These are phyloP conservation scores for Crenuchus spilurus DNA, from an alignment of 2,797 vertebrate genomes.

Conservation along the genomic window DNA sequence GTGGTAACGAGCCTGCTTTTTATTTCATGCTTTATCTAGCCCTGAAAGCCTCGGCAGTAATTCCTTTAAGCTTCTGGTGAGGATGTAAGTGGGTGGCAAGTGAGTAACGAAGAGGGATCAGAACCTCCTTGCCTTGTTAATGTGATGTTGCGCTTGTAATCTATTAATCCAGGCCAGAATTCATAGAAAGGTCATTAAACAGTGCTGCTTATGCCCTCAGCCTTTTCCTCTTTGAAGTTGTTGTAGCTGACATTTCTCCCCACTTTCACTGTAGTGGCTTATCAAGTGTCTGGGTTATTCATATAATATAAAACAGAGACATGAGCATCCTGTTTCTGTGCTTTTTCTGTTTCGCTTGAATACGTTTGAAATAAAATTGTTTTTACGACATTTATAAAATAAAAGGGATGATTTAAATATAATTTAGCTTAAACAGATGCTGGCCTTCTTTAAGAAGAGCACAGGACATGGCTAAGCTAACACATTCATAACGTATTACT, in stretches of 20 bases:
- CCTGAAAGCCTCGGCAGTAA: slow-evolving; percentile 12
- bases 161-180: slow-evolving; percentile 41
- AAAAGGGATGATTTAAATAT: too few relatives aligned
- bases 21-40: slow-evolving; percentile 16
- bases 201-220: not conserved
- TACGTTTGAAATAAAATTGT: too few relatives aligned
- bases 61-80: slow-evolving; percentile 16
- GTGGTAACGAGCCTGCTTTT: slow-evolving; percentile 2
- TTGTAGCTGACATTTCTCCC: not conserved
- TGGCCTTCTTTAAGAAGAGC: too few relatives aligned
- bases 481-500: too few relatives aligned
- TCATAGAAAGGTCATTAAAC: not conserved
- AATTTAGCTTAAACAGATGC: too few relatives aligned
- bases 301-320: not conserved
- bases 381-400: too few relatives aligned
- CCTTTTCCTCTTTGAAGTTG: not conserved
- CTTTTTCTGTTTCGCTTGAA: not conserved
- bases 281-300: not conserved
- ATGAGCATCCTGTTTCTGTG: not conserved
- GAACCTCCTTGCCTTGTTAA: slow-evolving; percentile 41
- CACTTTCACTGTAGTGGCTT: not conserved
- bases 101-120: not conserved
- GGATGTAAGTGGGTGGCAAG: slow-evolving; percentile 14
- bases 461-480: too few relatives aligned
- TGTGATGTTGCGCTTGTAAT: slow-evolving; percentile 43